Percentiles rank a stretch among this genome's conserved stretches.
Evolutionary conservation across 2,888 invertebrate genomes (phyloP).

Genomic region (Itoplectis maculator): DNA sequence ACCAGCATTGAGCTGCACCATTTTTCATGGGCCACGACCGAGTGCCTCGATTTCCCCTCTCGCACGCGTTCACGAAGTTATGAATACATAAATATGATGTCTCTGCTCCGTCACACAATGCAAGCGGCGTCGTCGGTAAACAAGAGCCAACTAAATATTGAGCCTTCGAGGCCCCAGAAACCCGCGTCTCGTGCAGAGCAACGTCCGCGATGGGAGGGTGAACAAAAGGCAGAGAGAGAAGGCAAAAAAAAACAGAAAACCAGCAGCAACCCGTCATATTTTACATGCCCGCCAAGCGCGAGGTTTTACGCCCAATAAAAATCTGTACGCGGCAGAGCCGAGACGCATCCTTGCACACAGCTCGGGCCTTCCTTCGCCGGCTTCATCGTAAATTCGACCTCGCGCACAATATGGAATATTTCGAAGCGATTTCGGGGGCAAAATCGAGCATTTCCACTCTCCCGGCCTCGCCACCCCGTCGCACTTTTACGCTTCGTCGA

Average conservation of each 20-base stretch:
- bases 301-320: slow-evolving; percentile 72
- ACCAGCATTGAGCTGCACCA: neutral
- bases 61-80: slow-evolving; percentile 53
- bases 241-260: slow-evolving; percentile 51
- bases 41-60: slow-evolving; percentile 11
- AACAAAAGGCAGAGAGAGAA: neutral
- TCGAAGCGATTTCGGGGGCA: slow-evolving; percentile 50
- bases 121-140: slow-evolving; percentile 62
- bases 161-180: slow-evolving; percentile 31
- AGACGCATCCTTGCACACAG: slow-evolving; percentile 32
- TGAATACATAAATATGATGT: slow-evolving; percentile 75
- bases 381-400: slow-evolving; percentile 60
- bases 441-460: slow-evolving; percentile 49
- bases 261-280: slow-evolving; percentile 63
- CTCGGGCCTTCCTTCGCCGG: slow-evolving; percentile 16
- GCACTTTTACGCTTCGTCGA: slow-evolving; percentile 55
- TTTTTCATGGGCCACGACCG: neutral
- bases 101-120: slow-evolving; percentile 26
- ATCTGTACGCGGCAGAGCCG: slow-evolving; percentile 62
- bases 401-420: slow-evolving; percentile 51
- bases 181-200: slow-evolving; percentile 9
- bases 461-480: neutral
- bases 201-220: slow-evolving; percentile 36
- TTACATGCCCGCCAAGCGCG: slow-evolving; percentile 59
- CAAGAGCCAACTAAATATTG: slow-evolving; percentile 73